Percentiles rank a stretch among this genome's conserved stretches.
Conservation (phyloP, 2,888 invertebrate genomes). For the Trissoscelio sp. region DNA sequence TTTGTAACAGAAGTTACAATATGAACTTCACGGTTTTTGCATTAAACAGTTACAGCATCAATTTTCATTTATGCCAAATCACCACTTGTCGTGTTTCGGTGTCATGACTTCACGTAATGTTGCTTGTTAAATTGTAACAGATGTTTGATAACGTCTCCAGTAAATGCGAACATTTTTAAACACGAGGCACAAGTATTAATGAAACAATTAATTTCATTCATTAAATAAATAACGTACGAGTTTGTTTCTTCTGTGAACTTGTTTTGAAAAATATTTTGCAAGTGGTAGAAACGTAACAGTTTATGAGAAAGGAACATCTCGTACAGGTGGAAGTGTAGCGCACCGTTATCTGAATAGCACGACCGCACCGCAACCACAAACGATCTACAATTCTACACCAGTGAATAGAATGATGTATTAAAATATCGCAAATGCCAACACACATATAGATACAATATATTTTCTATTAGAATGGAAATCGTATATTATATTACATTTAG, state of each 20-base stretch:
- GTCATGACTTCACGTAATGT: slow-evolving; percentile 10
- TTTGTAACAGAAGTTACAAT: slow-evolving; percentile 17
- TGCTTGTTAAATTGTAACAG: slow-evolving; percentile 28
- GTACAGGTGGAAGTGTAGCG: slow-evolving; percentile 57
- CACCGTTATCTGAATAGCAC: slow-evolving; percentile 62
- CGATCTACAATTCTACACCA: slow-evolving; percentile 49
- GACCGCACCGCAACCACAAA: slow-evolving; percentile 15
- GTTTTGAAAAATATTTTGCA: no score
- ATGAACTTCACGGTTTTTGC: neutral
- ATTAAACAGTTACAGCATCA: neutral
- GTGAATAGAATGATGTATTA: slow-evolving; percentile 31
- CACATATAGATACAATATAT: no score
- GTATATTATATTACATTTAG: no score
- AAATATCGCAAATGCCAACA: slow-evolving; percentile 11
- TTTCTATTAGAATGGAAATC: no score
- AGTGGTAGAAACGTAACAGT: slow-evolving; percentile 30
- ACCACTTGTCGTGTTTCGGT: slow-evolving; percentile 1
- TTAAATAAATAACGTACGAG: no score
- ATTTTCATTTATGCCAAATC: slow-evolving; percentile 29
- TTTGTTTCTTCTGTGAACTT: neutral
- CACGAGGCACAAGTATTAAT: neutral
- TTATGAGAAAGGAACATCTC: slow-evolving; percentile 54
- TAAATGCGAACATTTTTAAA: slow-evolving; percentile 1
- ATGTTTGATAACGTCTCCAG: slow-evolving; percentile 17
- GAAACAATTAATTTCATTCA: no score